phyloP scores from a whole-genome alignment of 2,113 vertebrate genomes.

The Hucho hucho region DNA sequence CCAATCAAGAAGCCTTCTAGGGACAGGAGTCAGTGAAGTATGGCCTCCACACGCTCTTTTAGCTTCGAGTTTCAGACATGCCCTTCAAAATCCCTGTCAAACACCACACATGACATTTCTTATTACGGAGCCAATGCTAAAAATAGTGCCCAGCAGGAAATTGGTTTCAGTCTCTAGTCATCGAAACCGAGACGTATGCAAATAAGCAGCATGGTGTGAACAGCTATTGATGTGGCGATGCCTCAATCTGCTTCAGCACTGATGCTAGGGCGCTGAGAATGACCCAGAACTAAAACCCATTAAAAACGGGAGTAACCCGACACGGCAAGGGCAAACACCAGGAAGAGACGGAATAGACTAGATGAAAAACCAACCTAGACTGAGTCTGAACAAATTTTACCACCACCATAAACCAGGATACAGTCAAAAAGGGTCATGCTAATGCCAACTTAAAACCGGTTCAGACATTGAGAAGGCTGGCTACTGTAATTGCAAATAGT shows the following conservation, averaged over 20 bases:
- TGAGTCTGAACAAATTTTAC: constrained; percentile 4
- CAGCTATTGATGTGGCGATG: constrained; percentile 24
- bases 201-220: constrained; percentile 26
- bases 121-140: constrained; percentile 33
- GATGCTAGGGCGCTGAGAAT: neutral
- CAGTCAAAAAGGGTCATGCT: constrained; percentile 12
- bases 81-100: constrained; percentile 13
- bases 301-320: constrained; percentile 6
- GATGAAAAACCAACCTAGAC: too few species aligned
- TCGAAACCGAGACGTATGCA: constrained; percentile 16
- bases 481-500: neutral
- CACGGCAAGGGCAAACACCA: neutral
- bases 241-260: neutral
- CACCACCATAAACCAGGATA: constrained; percentile 6
- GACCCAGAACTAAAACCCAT: constrained; percentile 19
- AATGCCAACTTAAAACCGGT: neutral
- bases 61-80: neutral
- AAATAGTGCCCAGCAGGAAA: constrained; percentile 43
- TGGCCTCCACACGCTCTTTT: neutral
- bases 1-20: constrained; percentile 16
- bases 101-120: constrained; percentile 26
- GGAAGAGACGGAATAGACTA: neutral
- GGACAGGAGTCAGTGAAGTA: neutral
- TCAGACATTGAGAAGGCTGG: neutral
- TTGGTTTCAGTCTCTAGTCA: constrained; percentile 19